Evolutionary conservation across 2,797 vertebrate genomes (phyloP), one percentile per base, ranked within the genome.

Genomic region (Clarias laeviceps): DNA sequence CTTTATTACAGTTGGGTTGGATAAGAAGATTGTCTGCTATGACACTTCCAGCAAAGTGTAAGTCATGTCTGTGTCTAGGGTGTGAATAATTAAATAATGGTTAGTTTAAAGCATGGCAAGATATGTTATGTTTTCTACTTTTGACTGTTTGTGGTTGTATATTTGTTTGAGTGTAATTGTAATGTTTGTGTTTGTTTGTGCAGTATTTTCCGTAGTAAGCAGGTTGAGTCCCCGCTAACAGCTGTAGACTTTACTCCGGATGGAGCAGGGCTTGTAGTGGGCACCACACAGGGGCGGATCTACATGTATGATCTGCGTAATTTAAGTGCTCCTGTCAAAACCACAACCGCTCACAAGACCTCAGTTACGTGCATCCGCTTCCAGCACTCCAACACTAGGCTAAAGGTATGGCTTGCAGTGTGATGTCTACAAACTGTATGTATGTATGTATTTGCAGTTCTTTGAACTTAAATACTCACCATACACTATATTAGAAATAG

Each of bases 1-100:
- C 27, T 94, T 98, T 90, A 96, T 97, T 91, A 99, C 97, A 57
- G 95, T 97, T 50, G 98, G 98, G 64, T 92, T 99, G 91, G 98
- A 99, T 94, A 99, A 99, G 94, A 98, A 97, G 95, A 96, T 99
- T 82, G 92, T 98, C 94, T 98, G 97, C 87, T 99, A 99, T 89
- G 98, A 99, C 91, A 96, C 96, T 0, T 94, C 95, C 89, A 98
- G 97, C 95, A 99, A 97, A 94, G 97, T 96, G 98, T 99, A 93
- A 96, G 95, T 37, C 7, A 65, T 29, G 61, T 62, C 7, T 57
- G 11, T 59, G 34, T 59, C 17, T 20, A 79, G 77, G 3, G 5
- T 62, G 59, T n/a, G 14, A n/a, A 40, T 79, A 40, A 29, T 62
- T 62, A 40, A 29, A 82, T 20, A 70, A 61, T 17, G 9, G 54